Conservation (phyloP, 37 sponge, comb jelly and placozoan species). For the Beroe forskalii region DNA sequence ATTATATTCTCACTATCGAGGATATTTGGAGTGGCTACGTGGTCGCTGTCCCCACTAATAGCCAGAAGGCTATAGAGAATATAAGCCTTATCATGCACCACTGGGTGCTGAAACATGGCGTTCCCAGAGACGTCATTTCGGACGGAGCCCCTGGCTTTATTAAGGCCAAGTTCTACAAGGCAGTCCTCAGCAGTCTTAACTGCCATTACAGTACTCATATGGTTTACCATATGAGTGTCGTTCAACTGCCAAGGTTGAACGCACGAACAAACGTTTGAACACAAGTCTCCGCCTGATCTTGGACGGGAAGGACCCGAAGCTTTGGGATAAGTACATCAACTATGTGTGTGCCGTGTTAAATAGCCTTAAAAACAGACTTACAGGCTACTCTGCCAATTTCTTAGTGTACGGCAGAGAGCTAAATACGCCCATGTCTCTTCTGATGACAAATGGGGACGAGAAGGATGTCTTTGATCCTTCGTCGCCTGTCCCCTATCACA, state of each 20-base stretch:
- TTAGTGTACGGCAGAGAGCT: not conserved
- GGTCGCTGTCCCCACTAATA: not conserved
- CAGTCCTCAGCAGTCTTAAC: not conserved
- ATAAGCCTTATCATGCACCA: no score
- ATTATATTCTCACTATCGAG: conserved; percentile 1
- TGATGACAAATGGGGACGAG: no score
- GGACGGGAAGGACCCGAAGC: not conserved
- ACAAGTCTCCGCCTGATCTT: not conserved
- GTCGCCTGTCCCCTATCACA: no score
- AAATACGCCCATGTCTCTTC: not conserved
- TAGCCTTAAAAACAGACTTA: not conserved
- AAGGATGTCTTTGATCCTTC: no score
- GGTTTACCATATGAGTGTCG: no score
- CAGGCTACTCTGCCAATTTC: not conserved
- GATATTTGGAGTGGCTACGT: not conserved
- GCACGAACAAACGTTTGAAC: not conserved
- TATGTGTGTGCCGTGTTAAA: not conserved
- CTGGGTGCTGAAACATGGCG: not conserved
- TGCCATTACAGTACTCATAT: no score
- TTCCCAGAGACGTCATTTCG: not conserved
- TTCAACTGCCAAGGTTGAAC: no score
- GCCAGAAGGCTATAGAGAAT: not conserved
- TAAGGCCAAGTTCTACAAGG: not conserved
- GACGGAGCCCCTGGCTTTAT: not conserved
- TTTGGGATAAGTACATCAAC: not conserved